Base-by-base conservation (phyloP, 1,140 invertebrate species). In the Planococcus citri region DNA sequence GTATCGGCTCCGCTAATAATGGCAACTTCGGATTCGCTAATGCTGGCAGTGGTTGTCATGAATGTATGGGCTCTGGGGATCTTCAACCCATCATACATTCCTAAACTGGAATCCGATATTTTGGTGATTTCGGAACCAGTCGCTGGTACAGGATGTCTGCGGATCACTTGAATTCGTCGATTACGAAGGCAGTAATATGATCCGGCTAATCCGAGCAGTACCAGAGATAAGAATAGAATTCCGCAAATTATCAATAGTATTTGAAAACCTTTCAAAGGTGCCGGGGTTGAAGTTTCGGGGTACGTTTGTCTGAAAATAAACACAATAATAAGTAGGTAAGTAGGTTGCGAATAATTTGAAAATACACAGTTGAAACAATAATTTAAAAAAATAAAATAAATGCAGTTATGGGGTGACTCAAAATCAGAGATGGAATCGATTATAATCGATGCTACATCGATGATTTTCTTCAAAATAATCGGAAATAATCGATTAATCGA, bases 211-310 rank as follows among this genome's bases (percentile, higher is more conserved):
- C 94, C 93, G 24, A 95, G 80, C 0, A 96, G 82, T 0, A 95
- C 80, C 25, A 96, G 78, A 0, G 92, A 92, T 2, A 96, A 82
- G 81, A 96, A 95, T 60, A 96, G 82, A 61, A 96, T 88, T 14
- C 90, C 91, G 78, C 92, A 95, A 73, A 96, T 92, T 71, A 95
- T 93, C 73, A 95, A 81, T 14, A 95, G 80, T 69, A 95, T 90
- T 76, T 95, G 92, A 69, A 93, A 88, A 69, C 92, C 91, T 69
- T 89, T 90, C 8, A 92, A 76, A 8, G 90, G 88, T 0, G 88
- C n/a, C n/a, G n/a, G n/a, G n/a, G n/a, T n/a, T n/a, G n/a, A n/a
- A n/a, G n/a, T n/a, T n/a, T n/a, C n/a, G n/a, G n/a, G n/a, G n/a
- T n/a, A n/a, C n/a, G n/a, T n/a, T n/a, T n/a, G n/a, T n/a, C n/a